Base-by-base conservation (phyloP, 2,797 vertebrate genomes). In the Bradypodion pumilum region DNA sequence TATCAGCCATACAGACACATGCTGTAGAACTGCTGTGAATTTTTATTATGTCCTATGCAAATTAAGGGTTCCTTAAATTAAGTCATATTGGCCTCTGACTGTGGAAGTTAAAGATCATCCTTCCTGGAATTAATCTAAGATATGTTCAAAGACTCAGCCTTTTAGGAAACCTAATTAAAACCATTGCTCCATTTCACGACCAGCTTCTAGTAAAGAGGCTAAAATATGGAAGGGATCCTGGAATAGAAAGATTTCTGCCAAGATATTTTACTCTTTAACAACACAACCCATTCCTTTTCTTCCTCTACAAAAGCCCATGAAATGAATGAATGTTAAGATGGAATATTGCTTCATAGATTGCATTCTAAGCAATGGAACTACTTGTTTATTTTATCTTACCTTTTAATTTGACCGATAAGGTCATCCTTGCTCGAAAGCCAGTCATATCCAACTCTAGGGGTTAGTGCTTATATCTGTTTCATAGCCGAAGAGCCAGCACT, bases 31-130 rank as follows among this genome's bases (percentile, higher is more conserved):
- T 73, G 59, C 68, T 62, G 27, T 83, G 81, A 73, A 84, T 73
- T 87, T 86, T 81, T 81, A 84, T 84, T 76, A 65, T 77, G 73
- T 65, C 66, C 46, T 84, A 84, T 80, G 78, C 59, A 87, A 87
- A 84, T 77, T 77, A 84, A 76, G 37, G n/a, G n/a, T 84, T 23
- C 44, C 49, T 77, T 77, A 80, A 84, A 80, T 81, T 78, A 87
- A 84, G 81, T 35, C 73, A 84, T 82, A 77, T 81, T 66, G 35
- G 78, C 59, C 72, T 80, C 56, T 72, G 78, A 84, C 35, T 66
- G 76, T 46, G 65, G 52, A 77, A 80, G 78, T 77, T 72, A 77
- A 81, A 87, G 82, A 72, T 84, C 59, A 72, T 59, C 78, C 42
- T 65, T 87, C 35, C 56, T 76, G 74, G 74, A 87, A 76, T 29